Percentiles rank a stretch among this genome's conserved stretches.
Conservation (phyloP, 2,888 invertebrate genomes). For the Clanis bilineata region DNA sequence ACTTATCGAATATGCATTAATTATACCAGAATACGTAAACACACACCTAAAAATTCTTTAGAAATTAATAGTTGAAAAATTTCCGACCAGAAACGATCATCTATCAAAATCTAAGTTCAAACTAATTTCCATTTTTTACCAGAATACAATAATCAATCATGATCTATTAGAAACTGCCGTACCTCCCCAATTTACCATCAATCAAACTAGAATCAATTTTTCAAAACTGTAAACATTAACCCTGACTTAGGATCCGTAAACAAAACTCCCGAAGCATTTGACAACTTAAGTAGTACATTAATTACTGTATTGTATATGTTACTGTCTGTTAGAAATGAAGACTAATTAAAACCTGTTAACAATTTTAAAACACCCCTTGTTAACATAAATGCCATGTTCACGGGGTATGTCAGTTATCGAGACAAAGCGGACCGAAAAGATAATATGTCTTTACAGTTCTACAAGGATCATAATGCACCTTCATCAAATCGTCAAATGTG, state of each 20-base stretch:
- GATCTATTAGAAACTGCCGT: background rate
- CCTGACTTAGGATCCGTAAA: background rate
- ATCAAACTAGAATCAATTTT: background rate
- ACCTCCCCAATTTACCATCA: background rate
- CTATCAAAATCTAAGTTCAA: background rate
- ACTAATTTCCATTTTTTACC: background rate
- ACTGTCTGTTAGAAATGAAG: background rate
- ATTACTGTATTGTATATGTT: background rate
- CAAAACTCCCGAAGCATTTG: background rate
- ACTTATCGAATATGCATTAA: too few relatives aligned
- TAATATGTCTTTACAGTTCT: background rate
- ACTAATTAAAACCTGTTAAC: background rate
- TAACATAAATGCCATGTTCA: background rate
- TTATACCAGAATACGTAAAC: too few relatives aligned
- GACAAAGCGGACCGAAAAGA: background rate
- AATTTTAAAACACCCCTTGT: background rate
- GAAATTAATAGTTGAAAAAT: too few relatives aligned
- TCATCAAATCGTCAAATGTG: too few relatives aligned
- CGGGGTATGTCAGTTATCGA: background rate
- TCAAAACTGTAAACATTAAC: background rate
- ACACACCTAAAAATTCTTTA: too few relatives aligned
- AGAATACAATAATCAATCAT: background rate
- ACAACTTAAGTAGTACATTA: background rate
- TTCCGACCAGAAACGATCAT: too few relatives aligned
- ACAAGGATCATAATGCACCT: too few relatives aligned